A percentile compares a stretch with the other conserved stretches of the same genome.
Conservation (phyloP, 2,888 invertebrate genomes). For the Aspidapion aeneum region DNA sequence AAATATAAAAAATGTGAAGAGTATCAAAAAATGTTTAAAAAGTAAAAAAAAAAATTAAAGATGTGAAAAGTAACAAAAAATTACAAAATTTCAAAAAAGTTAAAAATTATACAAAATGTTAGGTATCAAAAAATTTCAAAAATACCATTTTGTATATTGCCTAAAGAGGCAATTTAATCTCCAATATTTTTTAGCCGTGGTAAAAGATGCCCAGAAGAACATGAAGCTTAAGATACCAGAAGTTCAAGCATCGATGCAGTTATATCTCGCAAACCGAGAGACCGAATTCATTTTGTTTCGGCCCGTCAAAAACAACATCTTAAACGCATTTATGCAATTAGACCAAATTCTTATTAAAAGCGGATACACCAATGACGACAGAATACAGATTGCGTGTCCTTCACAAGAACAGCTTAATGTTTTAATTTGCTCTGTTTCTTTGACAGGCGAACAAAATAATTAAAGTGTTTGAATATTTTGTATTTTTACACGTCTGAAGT, state of each 20-base stretch:
- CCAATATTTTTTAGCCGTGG: conserved; percentile 46
- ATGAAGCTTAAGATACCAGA: conserved; percentile 77
- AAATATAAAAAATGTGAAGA: too few relatives aligned
- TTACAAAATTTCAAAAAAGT: too few relatives aligned
- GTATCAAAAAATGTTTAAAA: too few relatives aligned
- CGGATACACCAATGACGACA: conserved; percentile 78
- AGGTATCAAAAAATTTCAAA: too few relatives aligned
- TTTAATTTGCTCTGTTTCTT: conserved; percentile 75
- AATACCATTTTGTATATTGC: too few relatives aligned
- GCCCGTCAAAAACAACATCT: conserved; percentile 90
- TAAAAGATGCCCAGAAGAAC: conserved; percentile 72
- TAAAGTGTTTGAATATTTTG: too few relatives aligned
- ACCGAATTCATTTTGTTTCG: conserved; percentile 96
- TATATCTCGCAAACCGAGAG: conserved; percentile 94
- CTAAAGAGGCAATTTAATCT: too few relatives aligned
- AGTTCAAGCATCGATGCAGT: conserved; percentile 85
- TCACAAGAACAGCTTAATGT: conserved; percentile 92
- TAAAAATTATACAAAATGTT: too few relatives aligned
- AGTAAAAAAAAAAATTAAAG: too few relatives aligned
- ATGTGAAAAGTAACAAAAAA: too few relatives aligned
- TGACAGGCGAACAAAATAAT: conserved; percentile 53
- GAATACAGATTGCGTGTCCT: conserved; percentile 83
- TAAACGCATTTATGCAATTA: conserved; percentile 82
- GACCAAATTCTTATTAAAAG: conserved; percentile 70
- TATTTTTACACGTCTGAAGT: too few relatives aligned